Conservation (phyloP, 2,113 vertebrate genomes). For the Agelaius phoeniceus region DNA sequence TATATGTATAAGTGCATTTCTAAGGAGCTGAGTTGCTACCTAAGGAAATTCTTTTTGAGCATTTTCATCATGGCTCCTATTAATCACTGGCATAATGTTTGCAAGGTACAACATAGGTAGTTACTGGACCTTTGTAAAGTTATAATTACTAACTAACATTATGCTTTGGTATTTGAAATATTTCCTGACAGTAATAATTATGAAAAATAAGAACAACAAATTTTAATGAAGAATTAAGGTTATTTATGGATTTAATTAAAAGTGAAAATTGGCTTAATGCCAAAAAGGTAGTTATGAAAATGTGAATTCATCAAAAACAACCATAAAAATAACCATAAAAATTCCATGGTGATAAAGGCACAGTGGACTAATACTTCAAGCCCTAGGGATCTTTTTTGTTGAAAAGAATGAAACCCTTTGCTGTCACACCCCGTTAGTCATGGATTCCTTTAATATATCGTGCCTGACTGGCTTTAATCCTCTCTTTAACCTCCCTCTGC, state of each 20-base stretch:
- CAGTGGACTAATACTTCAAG: slow-evolving; percentile 71
- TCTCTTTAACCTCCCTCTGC: slow-evolving; percentile 65
- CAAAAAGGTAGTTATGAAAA: slow-evolving; percentile 74
- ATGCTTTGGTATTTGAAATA: slow-evolving; percentile 78
- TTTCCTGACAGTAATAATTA: slow-evolving; percentile 73
- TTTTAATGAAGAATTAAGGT: slow-evolving; percentile 78
- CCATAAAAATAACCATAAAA: slow-evolving; percentile 82
- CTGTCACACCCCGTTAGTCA: slow-evolving; percentile 83
- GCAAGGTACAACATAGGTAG: slow-evolving; percentile 17
- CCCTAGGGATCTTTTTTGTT: slow-evolving; percentile 74
- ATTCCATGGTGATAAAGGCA: slow-evolving; percentile 82
- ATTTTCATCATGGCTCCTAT: neutral
- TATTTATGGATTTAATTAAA: slow-evolving; percentile 84
- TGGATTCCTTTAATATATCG: slow-evolving; percentile 76
- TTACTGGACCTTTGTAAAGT: slow-evolving; percentile 63
- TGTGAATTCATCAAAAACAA: slow-evolving; percentile 78
- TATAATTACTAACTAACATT: slow-evolving; percentile 65
- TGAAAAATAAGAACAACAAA: slow-evolving; percentile 72
- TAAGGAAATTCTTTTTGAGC: neutral
- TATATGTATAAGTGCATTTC: neutral
- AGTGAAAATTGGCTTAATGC: slow-evolving; percentile 74
- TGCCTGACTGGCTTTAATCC: slow-evolving; percentile 76
- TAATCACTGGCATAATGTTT: neutral
- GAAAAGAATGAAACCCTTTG: slow-evolving; percentile 78
- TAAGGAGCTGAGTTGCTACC: neutral